Conservation (phyloP, 1,140 invertebrate genomes). For the Homalodisca vitripennis region DNA sequence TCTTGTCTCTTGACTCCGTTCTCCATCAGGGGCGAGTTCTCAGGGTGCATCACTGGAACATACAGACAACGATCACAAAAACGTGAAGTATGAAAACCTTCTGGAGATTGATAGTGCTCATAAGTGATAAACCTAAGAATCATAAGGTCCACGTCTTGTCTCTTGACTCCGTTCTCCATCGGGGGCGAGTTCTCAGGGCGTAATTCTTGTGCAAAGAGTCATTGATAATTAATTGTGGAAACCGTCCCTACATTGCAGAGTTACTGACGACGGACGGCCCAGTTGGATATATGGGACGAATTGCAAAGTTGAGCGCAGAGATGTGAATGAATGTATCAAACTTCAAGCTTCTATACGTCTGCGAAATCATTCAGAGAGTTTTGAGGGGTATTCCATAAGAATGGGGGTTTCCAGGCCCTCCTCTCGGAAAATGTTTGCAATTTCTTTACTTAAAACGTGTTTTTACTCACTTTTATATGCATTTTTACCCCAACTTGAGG, state of each 20-base stretch:
- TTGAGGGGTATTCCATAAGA: no score
- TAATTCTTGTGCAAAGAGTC: conserved; percentile 31
- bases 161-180: conserved; percentile 62
- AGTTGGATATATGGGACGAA: no score
- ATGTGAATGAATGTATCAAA: no score
- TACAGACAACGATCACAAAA: neutral
- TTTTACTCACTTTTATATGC: no score
- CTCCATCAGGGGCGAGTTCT: conserved; percentile 44
- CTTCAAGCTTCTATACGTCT: no score
- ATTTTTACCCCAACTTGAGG: no score
- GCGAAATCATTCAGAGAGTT: no score
- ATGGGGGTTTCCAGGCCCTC: no score
- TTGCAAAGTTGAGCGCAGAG: no score
- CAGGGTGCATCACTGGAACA: conserved; percentile 35
- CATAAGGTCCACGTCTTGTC: conserved; percentile 78
- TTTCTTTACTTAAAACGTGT: no score
- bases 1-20: conserved; percentile 73
- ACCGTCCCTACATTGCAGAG: neutral
- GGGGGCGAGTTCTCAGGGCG: conserved; percentile 35
- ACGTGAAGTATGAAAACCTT: neutral
- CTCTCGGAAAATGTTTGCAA: no score
- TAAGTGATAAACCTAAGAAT: conserved; percentile 73
- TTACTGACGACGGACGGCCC: no score
- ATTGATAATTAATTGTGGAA: neutral
- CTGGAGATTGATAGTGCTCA: conserved; percentile 46